phyloP scores from a whole-genome alignment of 2,113 vertebrate genomes.

The Lagenorhynchus albirostris region DNA sequence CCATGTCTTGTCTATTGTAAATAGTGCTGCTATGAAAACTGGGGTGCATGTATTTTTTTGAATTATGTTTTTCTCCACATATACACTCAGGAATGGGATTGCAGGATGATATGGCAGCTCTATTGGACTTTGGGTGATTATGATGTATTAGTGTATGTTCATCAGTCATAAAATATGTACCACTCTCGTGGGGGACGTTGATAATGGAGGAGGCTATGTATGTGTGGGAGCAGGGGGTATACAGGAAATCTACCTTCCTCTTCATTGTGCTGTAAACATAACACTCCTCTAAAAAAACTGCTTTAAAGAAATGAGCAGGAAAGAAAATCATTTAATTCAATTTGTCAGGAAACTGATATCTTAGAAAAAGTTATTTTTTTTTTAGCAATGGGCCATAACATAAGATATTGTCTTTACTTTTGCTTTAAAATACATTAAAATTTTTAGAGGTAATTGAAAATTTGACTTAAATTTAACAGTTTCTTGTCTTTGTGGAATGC shows the following conservation, averaged over 20 bases:
- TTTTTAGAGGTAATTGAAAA: neutral
- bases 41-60: neutral
- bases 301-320: neutral
- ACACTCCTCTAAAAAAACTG: neutral
- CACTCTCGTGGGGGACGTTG: neutral
- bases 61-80: neutral
- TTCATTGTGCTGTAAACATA: neutral
- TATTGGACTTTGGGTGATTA: neutral
- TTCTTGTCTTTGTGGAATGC: neutral
- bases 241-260: neutral
- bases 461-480: neutral
- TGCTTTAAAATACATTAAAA: neutral
- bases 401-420: neutral
- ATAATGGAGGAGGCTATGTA: neutral
- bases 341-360: neutral
- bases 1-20: neutral
- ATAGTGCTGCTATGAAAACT: neutral
- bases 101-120: neutral
- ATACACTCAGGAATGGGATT: neutral
- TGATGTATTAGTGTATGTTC: too few relatives aligned
- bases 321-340: neutral
- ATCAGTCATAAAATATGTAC: neutral
- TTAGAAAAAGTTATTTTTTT: neutral
- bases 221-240: accelerated
- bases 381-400: neutral